A percentile compares a stretch with the other conserved stretches of the same genome.
These are phyloP conservation scores for Dendronephthya gigantea DNA, from an alignment of 64 coral and sea anemone species.

Conservation along the genomic window DNA sequence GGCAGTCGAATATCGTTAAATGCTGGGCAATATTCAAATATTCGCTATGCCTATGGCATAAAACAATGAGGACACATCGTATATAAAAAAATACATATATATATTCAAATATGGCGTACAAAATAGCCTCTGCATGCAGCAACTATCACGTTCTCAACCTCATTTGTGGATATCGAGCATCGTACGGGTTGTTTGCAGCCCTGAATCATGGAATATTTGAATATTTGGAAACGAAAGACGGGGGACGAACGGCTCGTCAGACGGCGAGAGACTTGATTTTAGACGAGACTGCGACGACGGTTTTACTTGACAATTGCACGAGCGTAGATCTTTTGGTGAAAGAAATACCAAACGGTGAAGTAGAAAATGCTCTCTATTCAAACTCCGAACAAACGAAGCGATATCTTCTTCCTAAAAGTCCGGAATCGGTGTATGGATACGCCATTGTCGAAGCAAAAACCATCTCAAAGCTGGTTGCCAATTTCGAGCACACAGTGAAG, in stretches of 20 bases:
- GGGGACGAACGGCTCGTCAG: neutral
- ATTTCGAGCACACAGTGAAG: constrained; percentile 27
- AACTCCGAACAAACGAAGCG: constrained; percentile 27
- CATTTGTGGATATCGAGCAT: neutral
- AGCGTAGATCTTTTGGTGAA: constrained; percentile 17
- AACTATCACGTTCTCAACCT: constrained; percentile 24
- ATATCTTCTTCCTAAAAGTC: constrained; percentile 27
- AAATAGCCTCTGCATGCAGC: constrained; percentile 9
- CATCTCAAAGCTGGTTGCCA: neutral
- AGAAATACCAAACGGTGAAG: neutral
- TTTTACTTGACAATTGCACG: too few species aligned
- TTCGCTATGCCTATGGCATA: too few species aligned
- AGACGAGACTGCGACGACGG: neutral
- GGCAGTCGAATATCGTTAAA: too few species aligned
- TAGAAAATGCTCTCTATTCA: constrained; percentile 17
- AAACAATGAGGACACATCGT: too few species aligned
- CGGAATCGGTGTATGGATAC: neutral
- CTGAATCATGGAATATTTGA: neutral
- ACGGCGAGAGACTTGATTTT: neutral
- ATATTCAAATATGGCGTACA: constrained; percentile 16
- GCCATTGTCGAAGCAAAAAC: neutral
- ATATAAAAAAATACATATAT: too few species aligned
- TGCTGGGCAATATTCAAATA: too few species aligned
- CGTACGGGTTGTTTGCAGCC: constrained; percentile 16
- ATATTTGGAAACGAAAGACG: neutral